phyloP scores from a whole-genome alignment of 2,797 vertebrate genomes.

The Gastrophryne carolinensis region DNA sequence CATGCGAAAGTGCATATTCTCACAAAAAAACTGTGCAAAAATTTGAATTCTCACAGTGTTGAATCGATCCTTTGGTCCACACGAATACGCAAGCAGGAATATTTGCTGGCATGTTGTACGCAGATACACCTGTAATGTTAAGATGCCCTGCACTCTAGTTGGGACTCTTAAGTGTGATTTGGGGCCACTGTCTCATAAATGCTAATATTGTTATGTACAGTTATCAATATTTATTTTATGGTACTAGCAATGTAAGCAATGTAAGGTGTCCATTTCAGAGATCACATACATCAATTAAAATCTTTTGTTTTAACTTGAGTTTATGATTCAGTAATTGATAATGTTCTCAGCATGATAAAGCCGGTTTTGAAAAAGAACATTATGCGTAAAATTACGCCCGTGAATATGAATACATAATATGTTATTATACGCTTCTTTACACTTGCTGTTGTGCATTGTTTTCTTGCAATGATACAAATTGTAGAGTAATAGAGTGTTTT shows the following conservation, averaged over 20 bases:
- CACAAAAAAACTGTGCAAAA: too few species aligned
- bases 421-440: not conserved
- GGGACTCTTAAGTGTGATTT: too few species aligned
- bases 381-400: not conserved
- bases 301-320: not conserved
- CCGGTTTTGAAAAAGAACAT: not conserved
- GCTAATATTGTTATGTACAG: too few species aligned
- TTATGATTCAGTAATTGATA: not conserved
- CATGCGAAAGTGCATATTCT: too few species aligned
- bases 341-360: slow-evolving; percentile 1
- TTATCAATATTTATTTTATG: not conserved
- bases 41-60: too few species aligned
- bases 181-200: too few species aligned
- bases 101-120: too few species aligned
- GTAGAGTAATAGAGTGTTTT: slow-evolving; percentile 54
- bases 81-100: too few species aligned
- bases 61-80: too few species aligned
- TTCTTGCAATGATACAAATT: slow-evolving; percentile 50
- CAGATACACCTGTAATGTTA: too few species aligned
- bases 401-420: slow-evolving; percentile 24
- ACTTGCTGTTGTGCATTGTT: slow-evolving; percentile 16
- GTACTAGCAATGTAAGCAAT: too few species aligned
- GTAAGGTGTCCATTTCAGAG: slow-evolving; percentile 11
- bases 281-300: slow-evolving; percentile 23
- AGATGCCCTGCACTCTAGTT: too few species aligned